Percentiles rank a stretch among this genome's conserved stretches.
phyloP scores from a whole-genome alignment of 2,888 invertebrate genomes.

The Pterostichus madidus region DNA sequence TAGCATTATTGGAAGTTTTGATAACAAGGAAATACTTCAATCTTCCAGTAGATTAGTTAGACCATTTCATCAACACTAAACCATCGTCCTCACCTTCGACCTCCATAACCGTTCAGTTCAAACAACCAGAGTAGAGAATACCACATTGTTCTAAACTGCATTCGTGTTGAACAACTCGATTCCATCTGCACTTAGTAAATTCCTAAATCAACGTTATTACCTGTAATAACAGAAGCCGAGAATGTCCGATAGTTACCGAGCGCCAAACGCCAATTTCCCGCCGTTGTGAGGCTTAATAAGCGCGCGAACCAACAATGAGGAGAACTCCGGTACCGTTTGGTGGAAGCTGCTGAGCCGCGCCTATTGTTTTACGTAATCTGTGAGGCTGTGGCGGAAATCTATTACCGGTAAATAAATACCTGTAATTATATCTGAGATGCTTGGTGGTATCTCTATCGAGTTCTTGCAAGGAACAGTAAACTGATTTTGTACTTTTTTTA shows the following conservation, averaged over 20 bases:
- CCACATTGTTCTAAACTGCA: slow-evolving; percentile 23
- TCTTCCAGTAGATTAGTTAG: neutral
- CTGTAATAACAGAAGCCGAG: slow-evolving; percentile 35
- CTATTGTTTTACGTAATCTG: slow-evolving; percentile 27
- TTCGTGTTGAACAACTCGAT: neutral
- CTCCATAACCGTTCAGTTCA: slow-evolving; percentile 5
- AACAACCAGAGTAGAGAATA: neutral
- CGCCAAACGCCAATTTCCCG: neutral
- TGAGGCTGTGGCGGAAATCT: slow-evolving; percentile 6
- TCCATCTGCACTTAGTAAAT: slow-evolving; percentile 38
- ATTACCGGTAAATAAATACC: slow-evolving; percentile 27
- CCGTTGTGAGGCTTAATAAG: neutral
- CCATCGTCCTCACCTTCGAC: neutral
- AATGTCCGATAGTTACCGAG: neutral
- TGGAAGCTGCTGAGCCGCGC: neutral
- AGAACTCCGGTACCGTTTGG: neutral
- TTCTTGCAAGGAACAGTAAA: no score
- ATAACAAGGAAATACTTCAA: neutral
- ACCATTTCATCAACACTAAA: neutral
- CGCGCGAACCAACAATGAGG: neutral
- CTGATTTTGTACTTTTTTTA: no score
- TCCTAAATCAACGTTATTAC: slow-evolving; percentile 40
- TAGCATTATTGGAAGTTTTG: neutral
- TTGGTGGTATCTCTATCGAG: neutral
- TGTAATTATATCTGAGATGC: neutral